Evolutionary conservation across 2,888 invertebrate genomes (phyloP), one percentile per base, ranked within the genome.

Genomic region (Acronicta psi): DNA sequence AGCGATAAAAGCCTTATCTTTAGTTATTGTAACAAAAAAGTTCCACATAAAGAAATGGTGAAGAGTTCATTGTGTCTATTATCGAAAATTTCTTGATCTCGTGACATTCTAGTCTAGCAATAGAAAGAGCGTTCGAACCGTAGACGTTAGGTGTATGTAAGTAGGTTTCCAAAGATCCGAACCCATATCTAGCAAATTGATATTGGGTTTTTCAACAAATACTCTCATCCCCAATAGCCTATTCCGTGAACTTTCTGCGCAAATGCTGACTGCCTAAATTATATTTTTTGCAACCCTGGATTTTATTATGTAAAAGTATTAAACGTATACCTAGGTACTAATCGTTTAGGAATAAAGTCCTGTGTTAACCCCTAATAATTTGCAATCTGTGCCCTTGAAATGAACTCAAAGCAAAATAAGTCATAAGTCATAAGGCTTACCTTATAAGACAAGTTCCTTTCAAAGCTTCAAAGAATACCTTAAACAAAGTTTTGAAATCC

Each of bases 1-100:
- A 18, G 23, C 41, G 8, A 69, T 64, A 73, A 53, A 72, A 50
- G 20, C 55, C 29, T 45, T 23, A 40, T 53, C 40, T 34, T 23
- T 36, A 52, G 10, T 45, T 62, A 42, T n/a, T 56, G 38, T 11
- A 37, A 50, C 9, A 13, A 44, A 49, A 50, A 65, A 31, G 29
- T 41, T 13, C 37, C n/a, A n/a, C n/a, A n/a, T n/a, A n/a, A n/a
- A n/a, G n/a, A 41, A 8, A 38, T 50, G 37, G 20, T 23, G 51
- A 43, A 43, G 29, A 8, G 17, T 20, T 46, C 31, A 56, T 56
- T 40, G 17, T 31, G 37, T 3, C 13, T 52, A 41, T 58, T 50
- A 67, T 49, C 5, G 45, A 1, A 29, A 64, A 50, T 50, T 20
- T 5, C n/a, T 16, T 60, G 36, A 44, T 45, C 23, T 49, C n/a